Conservation (phyloP, 2,113 vertebrate genomes). For the Peromyscus maniculatus region DNA sequence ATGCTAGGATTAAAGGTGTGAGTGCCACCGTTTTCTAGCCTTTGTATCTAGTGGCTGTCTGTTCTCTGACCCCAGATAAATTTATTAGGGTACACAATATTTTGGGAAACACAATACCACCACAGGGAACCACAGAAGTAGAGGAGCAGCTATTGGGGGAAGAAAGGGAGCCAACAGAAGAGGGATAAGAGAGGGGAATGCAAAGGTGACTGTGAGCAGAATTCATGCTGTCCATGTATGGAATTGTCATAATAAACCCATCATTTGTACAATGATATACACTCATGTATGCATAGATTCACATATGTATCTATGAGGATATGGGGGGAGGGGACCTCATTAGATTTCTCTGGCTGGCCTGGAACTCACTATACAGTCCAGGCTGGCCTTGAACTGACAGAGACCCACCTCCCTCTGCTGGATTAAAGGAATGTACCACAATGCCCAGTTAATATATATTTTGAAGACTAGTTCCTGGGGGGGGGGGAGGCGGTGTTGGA, state of each 20-base stretch:
- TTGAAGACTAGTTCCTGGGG: background rate
- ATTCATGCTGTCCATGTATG: background rate
- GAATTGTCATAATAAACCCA: background rate
- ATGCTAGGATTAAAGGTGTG: no score
- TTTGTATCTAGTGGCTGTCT: no score
- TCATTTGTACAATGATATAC: background rate
- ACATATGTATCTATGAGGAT: background rate
- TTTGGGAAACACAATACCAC: no score
- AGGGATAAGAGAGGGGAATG: background rate
- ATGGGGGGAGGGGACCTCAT: background rate
- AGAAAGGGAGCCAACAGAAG: background rate
- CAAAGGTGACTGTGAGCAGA: background rate
- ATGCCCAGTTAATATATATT: background rate
- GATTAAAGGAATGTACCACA: no score
- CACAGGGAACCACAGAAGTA: background rate
- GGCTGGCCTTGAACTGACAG: background rate
- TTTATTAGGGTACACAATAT: no score
- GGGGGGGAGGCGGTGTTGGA: background rate
- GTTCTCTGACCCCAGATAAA: no score
- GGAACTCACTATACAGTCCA: background rate
- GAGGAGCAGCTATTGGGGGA: background rate
- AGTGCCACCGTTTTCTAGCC: no score
- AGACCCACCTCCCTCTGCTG: no score
- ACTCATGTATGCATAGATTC: background rate
- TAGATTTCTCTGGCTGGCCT: background rate